Conservation (phyloP, 1,140 invertebrate genomes). For the Neodiprion lecontei region DNA sequence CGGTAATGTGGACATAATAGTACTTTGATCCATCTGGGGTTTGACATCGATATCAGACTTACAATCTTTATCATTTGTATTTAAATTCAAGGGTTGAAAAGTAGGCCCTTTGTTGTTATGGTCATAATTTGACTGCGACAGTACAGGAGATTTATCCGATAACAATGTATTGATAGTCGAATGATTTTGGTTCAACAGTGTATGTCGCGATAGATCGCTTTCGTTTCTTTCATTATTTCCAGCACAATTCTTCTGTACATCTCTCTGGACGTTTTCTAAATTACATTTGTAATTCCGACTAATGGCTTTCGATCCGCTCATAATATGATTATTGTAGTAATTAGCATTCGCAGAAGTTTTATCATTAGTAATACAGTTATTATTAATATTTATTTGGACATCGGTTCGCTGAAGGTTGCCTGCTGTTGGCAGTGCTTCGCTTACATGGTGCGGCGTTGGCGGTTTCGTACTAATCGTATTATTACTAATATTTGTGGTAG, state of each 20-base stretch:
- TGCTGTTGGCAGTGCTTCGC: background rate
- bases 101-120: constrained; percentile 24
- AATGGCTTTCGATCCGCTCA: background rate
- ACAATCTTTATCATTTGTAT: constrained; percentile 33
- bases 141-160: constrained; percentile 15
- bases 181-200: background rate
- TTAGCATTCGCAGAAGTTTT: constrained; percentile 11
- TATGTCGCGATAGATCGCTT: background rate
- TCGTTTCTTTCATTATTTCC: background rate
- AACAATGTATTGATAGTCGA: constrained; percentile 11
- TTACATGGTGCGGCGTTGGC: constrained; percentile 3
- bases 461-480: constrained; percentile 10
- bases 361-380: constrained; percentile 16
- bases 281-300: constrained; percentile 3
- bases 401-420: constrained; percentile 1
- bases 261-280: background rate
- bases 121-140: constrained; percentile 27
- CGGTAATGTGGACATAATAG: constrained; percentile 39
- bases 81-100: constrained; percentile 24
- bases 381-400: constrained; percentile 2
- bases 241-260: background rate
- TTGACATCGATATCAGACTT: constrained; percentile 37
- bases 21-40: constrained; percentile 36
- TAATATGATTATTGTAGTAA: constrained; percentile 8
- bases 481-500: background rate